phyloP scores from a whole-genome alignment of 2,888 invertebrate genomes.

The Drosophila subsilvestris region DNA sequence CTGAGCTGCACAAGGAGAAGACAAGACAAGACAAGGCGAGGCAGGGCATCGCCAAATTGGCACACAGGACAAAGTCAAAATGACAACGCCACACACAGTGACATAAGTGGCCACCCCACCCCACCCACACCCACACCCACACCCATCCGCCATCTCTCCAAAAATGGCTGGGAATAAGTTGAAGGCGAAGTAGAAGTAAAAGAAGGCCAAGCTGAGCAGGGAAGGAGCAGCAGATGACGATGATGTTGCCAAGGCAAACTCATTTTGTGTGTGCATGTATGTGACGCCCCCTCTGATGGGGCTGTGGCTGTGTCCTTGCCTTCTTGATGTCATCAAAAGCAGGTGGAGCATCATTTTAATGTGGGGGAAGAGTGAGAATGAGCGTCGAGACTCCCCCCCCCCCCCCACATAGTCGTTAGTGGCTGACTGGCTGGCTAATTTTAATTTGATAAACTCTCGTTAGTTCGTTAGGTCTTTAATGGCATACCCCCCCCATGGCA shows the following conservation, averaged over 20 bases:
- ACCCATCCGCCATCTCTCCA: not conserved
- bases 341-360: not conserved
- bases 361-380: no score
- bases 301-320: not conserved
- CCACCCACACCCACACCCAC: not conserved
- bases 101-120: constrained; percentile 39
- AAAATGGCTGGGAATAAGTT: constrained; percentile 34
- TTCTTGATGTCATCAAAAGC: not conserved
- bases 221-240: constrained; percentile 3
- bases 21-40: constrained; percentile 17
- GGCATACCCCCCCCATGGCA: no score
- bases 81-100: constrained; percentile 64
- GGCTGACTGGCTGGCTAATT: constrained; percentile 19
- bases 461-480: constrained; percentile 20
- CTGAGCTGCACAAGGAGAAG: no score
- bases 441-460: constrained; percentile 38
- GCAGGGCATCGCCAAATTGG: constrained; percentile 42
- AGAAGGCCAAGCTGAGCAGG: not conserved
- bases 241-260: constrained; percentile 35
- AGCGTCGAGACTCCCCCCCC: not conserved
- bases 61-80: constrained; percentile 45
- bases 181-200: not conserved
- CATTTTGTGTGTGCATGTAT: constrained; percentile 27
- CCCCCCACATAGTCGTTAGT: not conserved
- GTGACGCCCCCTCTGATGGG: not conserved